Evolutionary conservation across 1,140 invertebrate genomes (phyloP).

Genomic region (Drosophila parvula): DNA sequence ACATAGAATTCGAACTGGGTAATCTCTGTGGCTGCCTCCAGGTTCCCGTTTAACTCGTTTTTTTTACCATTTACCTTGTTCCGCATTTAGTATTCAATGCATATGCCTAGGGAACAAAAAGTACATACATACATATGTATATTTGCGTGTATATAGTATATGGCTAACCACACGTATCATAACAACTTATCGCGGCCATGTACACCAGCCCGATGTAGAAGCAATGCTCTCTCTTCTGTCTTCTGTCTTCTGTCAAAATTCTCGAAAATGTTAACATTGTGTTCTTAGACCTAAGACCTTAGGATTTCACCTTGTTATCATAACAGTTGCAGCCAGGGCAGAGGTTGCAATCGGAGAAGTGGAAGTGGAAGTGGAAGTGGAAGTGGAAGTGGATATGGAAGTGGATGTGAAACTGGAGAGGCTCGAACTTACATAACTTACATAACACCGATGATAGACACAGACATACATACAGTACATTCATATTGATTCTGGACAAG

Average conservation of each 20-base stretch:
- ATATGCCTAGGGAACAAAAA: slow-evolving; percentile 22
- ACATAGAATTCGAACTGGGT: slow-evolving; percentile 34
- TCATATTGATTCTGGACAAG: slow-evolving; percentile 20
- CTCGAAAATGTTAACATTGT: slow-evolving; percentile 79
- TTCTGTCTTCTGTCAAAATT: slow-evolving; percentile 38
- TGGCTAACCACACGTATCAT: slow-evolving; percentile 19
- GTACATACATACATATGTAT: slow-evolving; percentile 22
- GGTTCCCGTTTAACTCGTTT: slow-evolving; percentile 12
- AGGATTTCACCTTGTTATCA: slow-evolving; percentile 73
- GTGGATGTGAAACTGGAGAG: background rate
- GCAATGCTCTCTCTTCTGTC: background rate
- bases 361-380: background rate
- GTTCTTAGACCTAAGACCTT: slow-evolving; percentile 70
- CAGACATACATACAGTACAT: slow-evolving; percentile 16
- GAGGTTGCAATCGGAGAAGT: background rate
- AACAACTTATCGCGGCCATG: slow-evolving; percentile 6
- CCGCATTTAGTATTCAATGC: background rate
- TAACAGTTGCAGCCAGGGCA: slow-evolving; percentile 25
- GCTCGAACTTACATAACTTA: slow-evolving; percentile 19
- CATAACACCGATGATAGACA: slow-evolving; percentile 48
- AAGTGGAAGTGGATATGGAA: background rate
- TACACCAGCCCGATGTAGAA: background rate
- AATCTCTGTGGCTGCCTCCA: background rate
- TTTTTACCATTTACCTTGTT: background rate
- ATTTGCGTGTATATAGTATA: slow-evolving; percentile 23